Evolutionary conservation across 1,140 invertebrate genomes (phyloP).

Genomic region (Drosophila triauraria): DNA sequence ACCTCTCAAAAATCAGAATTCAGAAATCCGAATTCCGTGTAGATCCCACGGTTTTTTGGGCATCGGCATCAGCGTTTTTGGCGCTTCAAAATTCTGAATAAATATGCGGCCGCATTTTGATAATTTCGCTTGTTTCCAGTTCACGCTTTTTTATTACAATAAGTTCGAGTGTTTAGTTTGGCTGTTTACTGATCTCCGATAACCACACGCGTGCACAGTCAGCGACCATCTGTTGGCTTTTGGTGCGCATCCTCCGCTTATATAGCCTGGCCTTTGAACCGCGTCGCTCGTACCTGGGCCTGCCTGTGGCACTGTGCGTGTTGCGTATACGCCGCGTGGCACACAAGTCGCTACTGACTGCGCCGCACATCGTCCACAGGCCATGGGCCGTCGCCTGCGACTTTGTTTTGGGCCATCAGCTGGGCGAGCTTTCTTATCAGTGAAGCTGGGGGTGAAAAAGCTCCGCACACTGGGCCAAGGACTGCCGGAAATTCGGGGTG

Average conservation of each 20-base stretch:
- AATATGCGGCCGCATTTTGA: slow-evolving; percentile 33
- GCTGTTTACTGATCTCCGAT: slow-evolving; percentile 58
- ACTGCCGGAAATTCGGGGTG: background rate
- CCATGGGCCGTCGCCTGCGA: slow-evolving; percentile 45
- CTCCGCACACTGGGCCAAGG: slow-evolving; percentile 56
- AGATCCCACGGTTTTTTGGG: slow-evolving; percentile 22
- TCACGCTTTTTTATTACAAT: slow-evolving; percentile 45
- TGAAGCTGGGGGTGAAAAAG: slow-evolving; percentile 66
- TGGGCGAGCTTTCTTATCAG: slow-evolving; percentile 78
- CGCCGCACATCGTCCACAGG: slow-evolving; percentile 36
- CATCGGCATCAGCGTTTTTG: background rate
- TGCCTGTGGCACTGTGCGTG: slow-evolving; percentile 20
- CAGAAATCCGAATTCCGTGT: slow-evolving; percentile 15
- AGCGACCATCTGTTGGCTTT: slow-evolving; percentile 82
- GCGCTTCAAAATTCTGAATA: slow-evolving; percentile 30
- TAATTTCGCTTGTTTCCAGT: slow-evolving; percentile 28
- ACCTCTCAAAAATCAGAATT: slow-evolving; percentile 33
- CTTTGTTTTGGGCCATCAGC: slow-evolving; percentile 70
- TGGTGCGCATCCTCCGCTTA: slow-evolving; percentile 50
- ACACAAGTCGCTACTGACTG: slow-evolving; percentile 63
- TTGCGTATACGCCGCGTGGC: slow-evolving; percentile 76
- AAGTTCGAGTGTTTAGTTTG: slow-evolving; percentile 39
- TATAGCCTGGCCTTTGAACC: slow-evolving; percentile 49
- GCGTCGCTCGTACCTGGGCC: background rate
- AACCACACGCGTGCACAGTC: slow-evolving; percentile 71